A percentile compares a stretch with the other conserved stretches of the same genome.
These are phyloP conservation scores for Drosophila macrospina DNA, from an alignment of 2,888 invertebrate genomes.

Conservation along the genomic window DNA sequence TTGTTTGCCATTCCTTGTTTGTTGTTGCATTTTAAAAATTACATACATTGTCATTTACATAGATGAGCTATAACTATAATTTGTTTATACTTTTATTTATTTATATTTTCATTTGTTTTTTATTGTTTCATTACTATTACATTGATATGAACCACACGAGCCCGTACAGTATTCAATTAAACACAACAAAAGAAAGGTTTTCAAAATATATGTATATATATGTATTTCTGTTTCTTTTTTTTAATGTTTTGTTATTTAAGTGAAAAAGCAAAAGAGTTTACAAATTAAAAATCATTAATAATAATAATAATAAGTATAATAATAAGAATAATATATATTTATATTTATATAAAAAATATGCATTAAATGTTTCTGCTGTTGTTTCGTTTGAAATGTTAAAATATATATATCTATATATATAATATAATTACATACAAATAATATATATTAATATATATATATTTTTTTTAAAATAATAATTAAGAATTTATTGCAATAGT, in stretches of 20 bases:
- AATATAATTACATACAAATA: slow-evolving; percentile 24
- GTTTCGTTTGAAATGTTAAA: slow-evolving; percentile 23
- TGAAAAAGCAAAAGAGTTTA: slow-evolving; percentile 31
- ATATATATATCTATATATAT: slow-evolving; percentile 16
- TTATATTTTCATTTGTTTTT: not conserved
- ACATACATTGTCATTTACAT: slow-evolving; percentile 40
- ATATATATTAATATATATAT: slow-evolving; percentile 2
- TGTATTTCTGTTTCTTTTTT: slow-evolving; percentile 21
- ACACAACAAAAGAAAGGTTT: slow-evolving; percentile 17
- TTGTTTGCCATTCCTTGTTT: slow-evolving; percentile 23
- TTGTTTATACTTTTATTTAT: slow-evolving; percentile 15
- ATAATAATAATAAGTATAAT: slow-evolving; percentile 11
- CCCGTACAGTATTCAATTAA: slow-evolving; percentile 36
- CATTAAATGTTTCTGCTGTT: slow-evolving; percentile 23
- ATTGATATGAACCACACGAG: slow-evolving; percentile 67
- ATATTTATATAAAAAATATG: slow-evolving; percentile 30
- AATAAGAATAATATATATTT: slow-evolving; percentile 36
- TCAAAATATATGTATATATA: slow-evolving; percentile 44
- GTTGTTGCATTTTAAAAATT: slow-evolving; percentile 12
- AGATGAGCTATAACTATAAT: slow-evolving; percentile 46
- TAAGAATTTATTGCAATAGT: slow-evolving; percentile 30
- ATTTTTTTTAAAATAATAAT: slow-evolving; percentile 14
- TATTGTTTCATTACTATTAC: slow-evolving; percentile 31
- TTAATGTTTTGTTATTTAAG: slow-evolving; percentile 22
- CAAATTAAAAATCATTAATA: slow-evolving; percentile 40